Conservation (phyloP, 2,888 invertebrate genomes). For the Bunonema sp. region DNA sequence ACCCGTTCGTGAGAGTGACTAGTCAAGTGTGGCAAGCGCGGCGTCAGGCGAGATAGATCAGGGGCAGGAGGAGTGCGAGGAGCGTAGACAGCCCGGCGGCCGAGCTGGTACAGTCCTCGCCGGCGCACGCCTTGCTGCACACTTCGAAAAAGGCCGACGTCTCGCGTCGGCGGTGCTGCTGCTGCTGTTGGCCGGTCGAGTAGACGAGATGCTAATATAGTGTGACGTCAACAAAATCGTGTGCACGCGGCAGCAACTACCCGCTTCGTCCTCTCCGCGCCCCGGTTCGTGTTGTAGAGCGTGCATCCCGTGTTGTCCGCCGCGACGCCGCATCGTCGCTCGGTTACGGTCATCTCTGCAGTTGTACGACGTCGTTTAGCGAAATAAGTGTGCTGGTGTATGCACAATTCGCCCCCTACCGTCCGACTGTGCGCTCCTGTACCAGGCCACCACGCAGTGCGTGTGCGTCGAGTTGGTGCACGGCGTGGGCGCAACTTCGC, state of each 20-base stretch:
- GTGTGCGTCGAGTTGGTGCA: constrained; percentile 29
- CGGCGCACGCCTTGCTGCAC: constrained; percentile 16
- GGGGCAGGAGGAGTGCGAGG: background rate
- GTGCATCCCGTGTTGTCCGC: constrained; percentile 33
- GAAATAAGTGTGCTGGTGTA: background rate
- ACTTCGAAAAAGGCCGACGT: constrained; percentile 12
- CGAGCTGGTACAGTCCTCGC: constrained; percentile 13
- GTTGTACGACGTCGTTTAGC: constrained; percentile 4
- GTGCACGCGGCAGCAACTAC: constrained; percentile 2
- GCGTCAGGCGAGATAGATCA: background rate
- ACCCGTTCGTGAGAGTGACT: background rate
- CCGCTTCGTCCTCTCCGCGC: constrained; percentile 1
- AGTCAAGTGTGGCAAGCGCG: background rate
- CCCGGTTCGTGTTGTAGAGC: constrained; percentile 24
- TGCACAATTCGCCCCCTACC: background rate
- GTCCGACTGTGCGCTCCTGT: constrained; percentile 8
- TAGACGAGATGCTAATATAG: background rate
- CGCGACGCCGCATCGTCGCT: constrained; percentile 25
- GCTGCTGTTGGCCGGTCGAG: no score
- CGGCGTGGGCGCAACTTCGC: constrained; percentile 19
- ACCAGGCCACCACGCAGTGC: constrained; percentile 36
- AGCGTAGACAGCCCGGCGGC: background rate
- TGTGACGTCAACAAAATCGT: constrained; percentile 9
- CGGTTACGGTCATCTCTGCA: constrained; percentile 28
- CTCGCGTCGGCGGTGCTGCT: constrained; percentile 9